These are phyloP conservation scores for Dinomys branickii DNA, from an alignment of 2,113 vertebrate genomes.

Conservation along the genomic window DNA sequence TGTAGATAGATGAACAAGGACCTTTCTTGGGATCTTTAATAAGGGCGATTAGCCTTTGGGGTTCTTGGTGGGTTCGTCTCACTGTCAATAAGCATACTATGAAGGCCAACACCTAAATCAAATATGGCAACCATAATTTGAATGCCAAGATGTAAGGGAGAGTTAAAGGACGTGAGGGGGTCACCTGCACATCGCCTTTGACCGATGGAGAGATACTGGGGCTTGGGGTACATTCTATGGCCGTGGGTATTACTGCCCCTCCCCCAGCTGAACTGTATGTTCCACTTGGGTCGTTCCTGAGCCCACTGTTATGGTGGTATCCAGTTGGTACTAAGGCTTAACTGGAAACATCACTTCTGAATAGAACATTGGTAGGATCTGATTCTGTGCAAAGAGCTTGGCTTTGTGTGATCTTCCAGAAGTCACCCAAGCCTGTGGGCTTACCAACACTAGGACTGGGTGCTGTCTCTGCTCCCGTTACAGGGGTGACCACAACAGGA, in stretches of 20 bases:
- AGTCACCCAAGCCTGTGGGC: neutral
- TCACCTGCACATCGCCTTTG: neutral
- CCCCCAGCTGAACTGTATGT: neutral
- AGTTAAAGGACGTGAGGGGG: rapidly evolving
- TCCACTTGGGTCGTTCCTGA: no score
- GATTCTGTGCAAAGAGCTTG: neutral
- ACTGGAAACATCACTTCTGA: neutral
- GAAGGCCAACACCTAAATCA: neutral
- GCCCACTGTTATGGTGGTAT: neutral
- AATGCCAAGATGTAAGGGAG: no score
- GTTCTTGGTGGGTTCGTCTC: neutral
- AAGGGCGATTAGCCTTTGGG: neutral
- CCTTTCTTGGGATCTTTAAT: neutral
- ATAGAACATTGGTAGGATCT: neutral
- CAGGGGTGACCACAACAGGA: neutral
- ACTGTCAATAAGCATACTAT: rapidly evolving
- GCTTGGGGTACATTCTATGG: rapidly evolving
- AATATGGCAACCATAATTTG: neutral
- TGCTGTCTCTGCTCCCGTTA: neutral
- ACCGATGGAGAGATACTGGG: rapidly evolving
- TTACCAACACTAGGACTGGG: no score
- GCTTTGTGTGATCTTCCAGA: neutral
- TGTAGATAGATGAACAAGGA: rapidly evolving
- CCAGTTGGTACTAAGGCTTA: neutral
- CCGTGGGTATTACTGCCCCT: rapidly evolving